Conservation (phyloP, 2,113 vertebrate genomes). For the Kryptolebias marmoratus region DNA sequence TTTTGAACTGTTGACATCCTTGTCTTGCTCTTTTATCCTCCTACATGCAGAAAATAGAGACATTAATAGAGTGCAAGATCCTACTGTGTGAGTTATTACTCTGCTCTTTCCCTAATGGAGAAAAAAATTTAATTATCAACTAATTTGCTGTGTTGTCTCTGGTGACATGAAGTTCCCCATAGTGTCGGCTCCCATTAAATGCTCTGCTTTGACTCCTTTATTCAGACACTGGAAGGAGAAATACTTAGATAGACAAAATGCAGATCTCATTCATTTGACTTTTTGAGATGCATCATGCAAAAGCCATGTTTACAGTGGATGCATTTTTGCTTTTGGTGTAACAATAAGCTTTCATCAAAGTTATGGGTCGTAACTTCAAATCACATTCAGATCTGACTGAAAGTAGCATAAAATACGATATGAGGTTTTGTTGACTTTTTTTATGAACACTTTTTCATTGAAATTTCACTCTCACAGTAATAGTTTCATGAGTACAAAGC, state of each 20-base stretch:
- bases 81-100: slow-evolving; percentile 81
- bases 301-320: background rate
- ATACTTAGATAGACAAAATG: slow-evolving; percentile 39
- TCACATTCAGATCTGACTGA: too few relatives aligned
- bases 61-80: slow-evolving; percentile 87
- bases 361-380: too few relatives aligned
- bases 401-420: too few relatives aligned
- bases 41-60: slow-evolving; percentile 84
- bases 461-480: too few relatives aligned
- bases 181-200: slow-evolving; percentile 83
- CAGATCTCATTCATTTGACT: background rate
- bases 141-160: slow-evolving; percentile 86
- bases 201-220: slow-evolving; percentile 75
- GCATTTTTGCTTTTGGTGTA: too few relatives aligned
- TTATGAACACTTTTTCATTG: too few relatives aligned
- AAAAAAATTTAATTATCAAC: slow-evolving; percentile 90
- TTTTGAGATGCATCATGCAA: background rate
- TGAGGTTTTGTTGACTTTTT: too few relatives aligned
- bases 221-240: slow-evolving; percentile 45
- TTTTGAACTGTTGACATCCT: slow-evolving; percentile 53
- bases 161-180: slow-evolving; percentile 76
- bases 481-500: slow-evolving; percentile 14
- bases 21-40: slow-evolving; percentile 35
- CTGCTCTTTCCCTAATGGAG: slow-evolving; percentile 86
- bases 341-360: too few relatives aligned